Conservation (phyloP, 2,113 vertebrate species). For the Cercocebus atys region DNA sequence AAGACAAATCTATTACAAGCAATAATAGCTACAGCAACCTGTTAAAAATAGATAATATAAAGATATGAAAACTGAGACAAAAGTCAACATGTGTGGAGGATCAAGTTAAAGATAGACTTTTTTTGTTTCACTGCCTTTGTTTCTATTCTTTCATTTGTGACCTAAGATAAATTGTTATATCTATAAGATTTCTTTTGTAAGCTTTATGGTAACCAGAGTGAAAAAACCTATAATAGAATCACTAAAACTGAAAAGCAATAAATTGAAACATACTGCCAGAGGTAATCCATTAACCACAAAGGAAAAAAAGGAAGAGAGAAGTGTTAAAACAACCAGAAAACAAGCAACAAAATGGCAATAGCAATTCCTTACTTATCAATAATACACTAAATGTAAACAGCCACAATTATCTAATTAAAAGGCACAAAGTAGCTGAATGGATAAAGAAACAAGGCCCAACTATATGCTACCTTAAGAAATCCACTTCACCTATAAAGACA, state of each 20-base stretch:
- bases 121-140: not conserved
- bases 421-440: not conserved
- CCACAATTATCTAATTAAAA: not conserved
- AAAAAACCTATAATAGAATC: not conserved
- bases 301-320: not conserved
- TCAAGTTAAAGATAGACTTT: not conserved
- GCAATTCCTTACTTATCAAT: not conserved
- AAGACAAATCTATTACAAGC: not conserved
- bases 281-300: not conserved
- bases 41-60: not conserved
- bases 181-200: not conserved
- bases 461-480: not conserved
- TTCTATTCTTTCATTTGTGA: not conserved
- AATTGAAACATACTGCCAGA: not conserved
- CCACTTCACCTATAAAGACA: not conserved
- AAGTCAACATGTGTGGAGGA: not conserved
- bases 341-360: not conserved
- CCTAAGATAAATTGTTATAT: not conserved
- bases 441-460: not conserved
- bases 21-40: not conserved
- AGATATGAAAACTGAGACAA: not conserved
- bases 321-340: not conserved
- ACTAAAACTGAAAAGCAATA: not conserved
- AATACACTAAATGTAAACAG: not conserved
- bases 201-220: not conserved